These are phyloP conservation scores for Tauraco erythrolophus DNA, from an alignment of 2,113 vertebrate species.

Conservation along the genomic window DNA sequence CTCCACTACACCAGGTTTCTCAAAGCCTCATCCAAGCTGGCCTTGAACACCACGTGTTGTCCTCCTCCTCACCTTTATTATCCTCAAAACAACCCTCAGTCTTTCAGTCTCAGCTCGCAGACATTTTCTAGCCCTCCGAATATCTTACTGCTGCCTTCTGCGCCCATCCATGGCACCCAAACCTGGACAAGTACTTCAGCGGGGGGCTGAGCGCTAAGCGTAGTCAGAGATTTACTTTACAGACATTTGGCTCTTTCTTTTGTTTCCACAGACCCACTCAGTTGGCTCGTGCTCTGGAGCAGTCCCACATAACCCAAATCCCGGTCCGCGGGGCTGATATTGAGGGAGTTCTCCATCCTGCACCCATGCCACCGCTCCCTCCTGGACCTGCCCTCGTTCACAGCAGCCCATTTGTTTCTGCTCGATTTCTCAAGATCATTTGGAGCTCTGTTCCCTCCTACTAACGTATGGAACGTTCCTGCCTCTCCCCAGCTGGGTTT, in stretches of 20 bases:
- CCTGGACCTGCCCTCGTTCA: background rate
- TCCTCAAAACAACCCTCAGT: background rate
- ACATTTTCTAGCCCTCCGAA: background rate
- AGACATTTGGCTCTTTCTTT: background rate
- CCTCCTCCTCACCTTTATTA: background rate
- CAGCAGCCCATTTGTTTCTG: background rate
- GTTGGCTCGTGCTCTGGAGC: background rate
- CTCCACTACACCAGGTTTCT: too few relatives aligned
- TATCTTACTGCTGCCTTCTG: background rate
- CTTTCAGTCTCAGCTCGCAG: background rate
- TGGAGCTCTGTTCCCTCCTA: background rate
- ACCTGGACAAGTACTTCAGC: background rate
- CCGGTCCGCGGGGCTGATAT: rapidly evolving
- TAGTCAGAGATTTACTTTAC: background rate
- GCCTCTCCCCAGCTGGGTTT: background rate
- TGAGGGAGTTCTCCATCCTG: background rate
- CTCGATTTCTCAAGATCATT: background rate
- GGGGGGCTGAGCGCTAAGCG: rapidly evolving
- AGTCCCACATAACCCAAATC: background rate
- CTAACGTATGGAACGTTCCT: background rate
- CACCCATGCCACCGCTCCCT: rapidly evolving
- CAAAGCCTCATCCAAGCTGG: too few relatives aligned
- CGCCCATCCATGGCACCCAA: rapidly evolving
- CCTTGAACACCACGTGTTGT: background rate
- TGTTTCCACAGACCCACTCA: background rate